Base-by-base conservation (phyloP, 2,113 vertebrate species). In the Aleadryas rufinucha region DNA sequence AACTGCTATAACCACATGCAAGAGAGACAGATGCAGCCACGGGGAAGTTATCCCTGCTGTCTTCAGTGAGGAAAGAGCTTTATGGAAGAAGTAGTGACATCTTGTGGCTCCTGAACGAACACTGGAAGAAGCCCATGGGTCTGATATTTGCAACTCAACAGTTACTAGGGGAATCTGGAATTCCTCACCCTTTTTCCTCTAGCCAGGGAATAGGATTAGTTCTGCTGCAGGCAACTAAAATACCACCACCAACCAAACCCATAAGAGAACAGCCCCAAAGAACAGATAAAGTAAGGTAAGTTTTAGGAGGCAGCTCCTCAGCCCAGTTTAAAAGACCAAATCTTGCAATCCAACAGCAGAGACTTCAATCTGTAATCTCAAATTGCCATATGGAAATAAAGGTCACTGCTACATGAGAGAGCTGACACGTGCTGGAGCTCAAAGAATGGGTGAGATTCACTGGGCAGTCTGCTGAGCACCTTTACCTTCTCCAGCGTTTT, bases 21-120 rank as follows among this genome's bases (percentile, higher is more conserved):
- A 54, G 50, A 42, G 39, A 61, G 11, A 28, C n/a, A 44, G 54
- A 53, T 35, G 22, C 45, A 81, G 28, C n/a, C 80, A 33, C 0
- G 7, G 53, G 39, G 26, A 39, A 74, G 54, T 42, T 44, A 74
- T 5, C 28, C 31, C 65, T 57, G 24, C 0, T 31, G 49, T 8
- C 49, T 42, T 39, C 79, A 45, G 41, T 15, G 21, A 42, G 75
- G 41, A 61, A 87, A 75, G 57, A 74, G 35, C 64, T 74, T 95
- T 84, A 49, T 19, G 89, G 84, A 93, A 93, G 90, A 63, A 76
- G 87, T 23, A 86, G 90, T 71, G 87, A 90, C 88, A 95, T 63
- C 93, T 93, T 86, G 87, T 69, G 91, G 94, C 3, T 64, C 41
- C 54, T 35, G 4, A 59, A 35, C 0, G 14, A 69, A 87, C 37